These are phyloP conservation scores for Scaptomyza montana DNA, from an alignment of 1,140 invertebrate species.

Conservation along the genomic window DNA sequence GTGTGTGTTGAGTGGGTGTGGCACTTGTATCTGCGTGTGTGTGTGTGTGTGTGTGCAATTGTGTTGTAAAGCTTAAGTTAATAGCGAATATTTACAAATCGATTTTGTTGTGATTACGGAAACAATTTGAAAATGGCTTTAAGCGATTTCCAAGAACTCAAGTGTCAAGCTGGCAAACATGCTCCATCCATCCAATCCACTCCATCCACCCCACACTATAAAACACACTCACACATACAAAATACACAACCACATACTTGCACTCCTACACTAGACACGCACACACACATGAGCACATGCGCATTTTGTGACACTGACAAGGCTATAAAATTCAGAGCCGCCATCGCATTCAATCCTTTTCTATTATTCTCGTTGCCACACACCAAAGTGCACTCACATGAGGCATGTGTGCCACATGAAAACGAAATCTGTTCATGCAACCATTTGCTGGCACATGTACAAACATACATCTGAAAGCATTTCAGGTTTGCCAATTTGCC, in stretches of 20 bases:
- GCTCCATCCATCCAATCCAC: conserved; percentile 21
- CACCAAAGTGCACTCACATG: conserved; percentile 20
- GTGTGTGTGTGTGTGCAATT: not conserved
- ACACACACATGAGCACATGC: conserved; percentile 1
- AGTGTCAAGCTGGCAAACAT: conserved; percentile 64
- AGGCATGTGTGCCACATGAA: conserved; percentile 8
- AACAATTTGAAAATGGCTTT: conserved; percentile 80
- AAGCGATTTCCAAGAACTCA: conserved; percentile 68
- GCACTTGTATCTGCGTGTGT: conserved; percentile 3
- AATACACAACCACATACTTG: not conserved
- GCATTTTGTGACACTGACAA: conserved; percentile 27
- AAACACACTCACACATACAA: no score
- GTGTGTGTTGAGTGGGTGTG: conserved; percentile 36
- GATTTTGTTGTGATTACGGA: conserved; percentile 74
- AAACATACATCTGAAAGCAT: conserved; percentile 13
- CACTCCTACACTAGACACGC: conserved; percentile 3
- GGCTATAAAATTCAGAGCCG: conserved; percentile 19
- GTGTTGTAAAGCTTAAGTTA: conserved; percentile 47
- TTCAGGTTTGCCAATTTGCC: conserved; percentile 26
- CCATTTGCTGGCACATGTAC: conserved; percentile 50
- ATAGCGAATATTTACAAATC: conserved; percentile 66
- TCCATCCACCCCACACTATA: conserved; percentile 2
- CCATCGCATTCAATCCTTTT: conserved; percentile 30
- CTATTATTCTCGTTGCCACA: conserved; percentile 22
- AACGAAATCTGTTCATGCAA: conserved; percentile 18